Conservation (phyloP, 2,797 vertebrate species). For the Epinephelus coioides region DNA sequence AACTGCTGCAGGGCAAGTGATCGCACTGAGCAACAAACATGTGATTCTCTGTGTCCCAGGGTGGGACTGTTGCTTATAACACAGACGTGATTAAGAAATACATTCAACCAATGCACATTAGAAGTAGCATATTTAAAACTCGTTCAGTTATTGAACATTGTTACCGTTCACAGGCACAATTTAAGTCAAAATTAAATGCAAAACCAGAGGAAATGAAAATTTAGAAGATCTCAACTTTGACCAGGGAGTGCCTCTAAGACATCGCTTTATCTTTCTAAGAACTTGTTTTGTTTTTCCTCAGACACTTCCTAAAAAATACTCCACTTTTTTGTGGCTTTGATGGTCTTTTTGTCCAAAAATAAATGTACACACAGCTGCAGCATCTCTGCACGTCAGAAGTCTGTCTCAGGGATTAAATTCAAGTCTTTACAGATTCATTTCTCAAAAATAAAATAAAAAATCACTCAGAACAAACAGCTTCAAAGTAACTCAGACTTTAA, state of each 20-base stretch:
- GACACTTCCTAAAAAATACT: neutral
- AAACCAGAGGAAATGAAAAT: too few species aligned
- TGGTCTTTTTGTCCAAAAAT: neutral
- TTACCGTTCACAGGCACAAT: neutral
- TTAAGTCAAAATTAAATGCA: neutral
- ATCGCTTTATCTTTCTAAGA: too few species aligned
- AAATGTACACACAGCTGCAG: neutral
- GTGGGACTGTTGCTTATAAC: neutral
- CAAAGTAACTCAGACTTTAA: too few species aligned
- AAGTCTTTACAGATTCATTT: neutral
- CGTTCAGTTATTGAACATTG: neutral
- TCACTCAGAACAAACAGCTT: neutral
- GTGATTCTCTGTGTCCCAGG: slow-evolving; percentile 10
- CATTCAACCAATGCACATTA: neutral
- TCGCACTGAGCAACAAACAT: slow-evolving; percentile 25
- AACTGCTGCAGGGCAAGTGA: slow-evolving; percentile 24
- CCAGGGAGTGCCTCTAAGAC: too few species aligned
- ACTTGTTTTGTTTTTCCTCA: neutral
- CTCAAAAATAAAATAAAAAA: too few species aligned
- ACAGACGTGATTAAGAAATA: neutral
- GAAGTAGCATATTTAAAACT: neutral
- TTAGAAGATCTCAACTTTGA: too few species aligned
- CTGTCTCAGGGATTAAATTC: neutral
- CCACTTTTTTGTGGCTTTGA: neutral
- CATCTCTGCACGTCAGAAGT: neutral